phyloP scores from a whole-genome alignment of 2,888 invertebrate genomes.

The Ganaspis brasiliensis region DNA sequence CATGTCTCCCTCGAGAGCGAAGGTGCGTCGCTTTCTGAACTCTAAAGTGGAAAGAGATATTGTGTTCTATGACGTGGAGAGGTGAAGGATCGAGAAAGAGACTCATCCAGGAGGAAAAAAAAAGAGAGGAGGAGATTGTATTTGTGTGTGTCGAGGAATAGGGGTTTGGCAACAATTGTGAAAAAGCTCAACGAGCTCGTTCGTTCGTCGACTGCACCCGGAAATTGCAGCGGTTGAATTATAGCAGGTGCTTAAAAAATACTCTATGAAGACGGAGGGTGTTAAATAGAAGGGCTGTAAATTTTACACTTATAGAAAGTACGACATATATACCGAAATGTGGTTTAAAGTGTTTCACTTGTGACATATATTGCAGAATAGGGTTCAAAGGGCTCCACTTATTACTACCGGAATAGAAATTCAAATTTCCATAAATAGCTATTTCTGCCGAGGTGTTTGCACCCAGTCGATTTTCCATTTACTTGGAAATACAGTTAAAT shows the following conservation, averaged over 20 bases:
- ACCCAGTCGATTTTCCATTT: no score
- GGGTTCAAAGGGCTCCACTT: conserved; percentile 4
- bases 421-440: conserved; percentile 8
- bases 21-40: conserved; percentile 20
- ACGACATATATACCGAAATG: conserved; percentile 1
- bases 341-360: conserved; percentile 19
- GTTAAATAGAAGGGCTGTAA: conserved; percentile 7
- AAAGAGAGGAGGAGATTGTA: not conserved
- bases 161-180: conserved; percentile 32
- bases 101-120: not conserved
- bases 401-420: not conserved
- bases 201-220: conserved; percentile 31
- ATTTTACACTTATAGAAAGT: conserved; percentile 20
- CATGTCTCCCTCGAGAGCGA: conserved; percentile 17
- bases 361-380: not conserved
- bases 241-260: conserved; percentile 33
- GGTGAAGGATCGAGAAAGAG: not conserved
- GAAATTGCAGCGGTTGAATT: conserved; percentile 36
- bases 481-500: no score
- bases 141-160: conserved; percentile 15
- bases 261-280: conserved; percentile 5
- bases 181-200: conserved; percentile 41
- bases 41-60: conserved; percentile 36
- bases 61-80: conserved; percentile 35
- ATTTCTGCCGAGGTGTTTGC: no score